Conservation (phyloP, 2,888 invertebrate genomes). For the Bombylius discolor region DNA sequence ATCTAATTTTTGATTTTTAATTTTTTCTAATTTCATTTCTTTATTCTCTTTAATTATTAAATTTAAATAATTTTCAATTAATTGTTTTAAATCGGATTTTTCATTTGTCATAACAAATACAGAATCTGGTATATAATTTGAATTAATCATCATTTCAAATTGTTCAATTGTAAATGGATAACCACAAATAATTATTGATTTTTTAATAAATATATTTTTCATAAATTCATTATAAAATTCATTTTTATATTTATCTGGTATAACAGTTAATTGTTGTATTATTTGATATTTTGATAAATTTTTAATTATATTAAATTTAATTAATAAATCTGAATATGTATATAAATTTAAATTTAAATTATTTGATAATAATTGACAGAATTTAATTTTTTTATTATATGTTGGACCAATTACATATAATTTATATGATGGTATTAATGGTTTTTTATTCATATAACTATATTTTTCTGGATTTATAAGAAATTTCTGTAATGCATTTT, state of each 20-base stretch:
- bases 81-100: slow-evolving; percentile 42
- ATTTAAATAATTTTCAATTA: slow-evolving; percentile 35
- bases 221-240: neutral
- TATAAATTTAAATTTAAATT: slow-evolving; percentile 35
- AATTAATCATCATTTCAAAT: slow-evolving; percentile 34
- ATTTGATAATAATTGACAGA: slow-evolving; percentile 40
- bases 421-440: slow-evolving; percentile 38
- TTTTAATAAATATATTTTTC: neutral
- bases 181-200: slow-evolving; percentile 43
- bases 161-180: slow-evolving; percentile 38
- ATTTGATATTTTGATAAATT: neutral
- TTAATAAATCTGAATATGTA: neutral
- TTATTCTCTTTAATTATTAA: too few species aligned
- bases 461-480: slow-evolving; percentile 39
- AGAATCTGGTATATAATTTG: slow-evolving; percentile 40
- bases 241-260: neutral
- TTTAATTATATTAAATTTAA: neutral
- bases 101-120: slow-evolving; percentile 28
- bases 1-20: neutral
- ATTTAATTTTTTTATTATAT: slow-evolving; percentile 42
- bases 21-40: neutral
- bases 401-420: slow-evolving; percentile 45
- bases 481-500: slow-evolving; percentile 40
- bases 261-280: neutral
- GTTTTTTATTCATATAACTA: slow-evolving; percentile 37